These are phyloP conservation scores for Lordiphosa fenestrarum DNA, from an alignment of 2,888 invertebrate genomes.

Conservation along the genomic window DNA sequence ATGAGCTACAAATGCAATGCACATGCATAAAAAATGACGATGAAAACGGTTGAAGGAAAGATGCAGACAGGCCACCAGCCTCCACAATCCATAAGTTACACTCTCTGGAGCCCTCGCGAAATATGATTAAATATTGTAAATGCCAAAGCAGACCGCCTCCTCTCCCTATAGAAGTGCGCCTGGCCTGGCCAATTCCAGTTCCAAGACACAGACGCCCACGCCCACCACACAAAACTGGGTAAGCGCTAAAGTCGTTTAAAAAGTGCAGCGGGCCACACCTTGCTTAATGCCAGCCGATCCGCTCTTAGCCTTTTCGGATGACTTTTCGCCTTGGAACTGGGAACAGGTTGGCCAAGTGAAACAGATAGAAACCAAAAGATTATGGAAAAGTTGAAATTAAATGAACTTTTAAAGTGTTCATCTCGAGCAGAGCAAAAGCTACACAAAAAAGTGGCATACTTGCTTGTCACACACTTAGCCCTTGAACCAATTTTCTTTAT, in stretches of 20 bases:
- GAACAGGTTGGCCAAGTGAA: constrained; percentile 1
- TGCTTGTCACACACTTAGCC: too few species aligned
- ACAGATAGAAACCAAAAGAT: too few species aligned
- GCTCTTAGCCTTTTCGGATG: too few species aligned
- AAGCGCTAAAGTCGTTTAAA: constrained; percentile 3
- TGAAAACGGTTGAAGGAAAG: constrained; percentile 53
- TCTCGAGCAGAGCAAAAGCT: too few species aligned
- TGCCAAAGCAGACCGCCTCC: constrained; percentile 51
- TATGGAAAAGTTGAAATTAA: too few species aligned
- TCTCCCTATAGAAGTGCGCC: background rate
- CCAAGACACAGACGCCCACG: constrained; percentile 14
- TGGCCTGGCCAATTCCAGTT: constrained; percentile 22
- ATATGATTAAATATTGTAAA: constrained; percentile 73
- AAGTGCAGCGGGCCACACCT: constrained; percentile 47
- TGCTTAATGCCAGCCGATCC: constrained; percentile 16
- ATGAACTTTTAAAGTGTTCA: too few species aligned
- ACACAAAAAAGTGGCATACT: too few species aligned
- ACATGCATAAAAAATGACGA: constrained; percentile 65
- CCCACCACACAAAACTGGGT: constrained; percentile 20
- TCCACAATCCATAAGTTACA: constrained; percentile 36
- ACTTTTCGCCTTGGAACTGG: too few species aligned
- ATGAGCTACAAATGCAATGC: constrained; percentile 71
- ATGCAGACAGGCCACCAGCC: constrained; percentile 16
- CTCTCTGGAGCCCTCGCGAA: constrained; percentile 39
- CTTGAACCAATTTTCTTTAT: too few species aligned